Base-by-base conservation (phyloP, 2,888 invertebrate genomes). In the Isotomurus palustris region DNA sequence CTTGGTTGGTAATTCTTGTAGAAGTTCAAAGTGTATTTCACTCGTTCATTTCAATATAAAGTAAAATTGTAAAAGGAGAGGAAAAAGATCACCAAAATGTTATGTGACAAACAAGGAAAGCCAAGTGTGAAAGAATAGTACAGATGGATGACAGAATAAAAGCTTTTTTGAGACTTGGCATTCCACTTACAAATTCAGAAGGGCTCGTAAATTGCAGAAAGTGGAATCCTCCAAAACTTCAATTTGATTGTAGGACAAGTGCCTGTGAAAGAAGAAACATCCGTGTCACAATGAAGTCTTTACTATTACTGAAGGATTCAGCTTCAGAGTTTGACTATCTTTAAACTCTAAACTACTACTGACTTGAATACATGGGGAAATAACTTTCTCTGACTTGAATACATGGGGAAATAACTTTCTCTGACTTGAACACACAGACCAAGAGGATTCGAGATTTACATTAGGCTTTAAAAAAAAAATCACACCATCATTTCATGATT, bases 191-290 rank as follows among this genome's bases (percentile, higher is more conserved):
- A 78, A 62, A 29, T 75, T 73, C 59, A 76, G 74, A 8, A 81
- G 73, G 49, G 74, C 72, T 40, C 73, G 71, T 22, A 81, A 71
- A 64, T 77, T 76, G 47, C 73, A 74, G 65, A 82, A 81, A n/a
- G 77, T 77, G 35, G 74, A 74, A 19, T 75, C 75, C 36, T 73
- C 72, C 45, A 81, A 70, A 38, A 73, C 69, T 10, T 71, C 70
- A 48, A 82, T 72, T 19, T 73, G 72, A 72, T 81, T 81, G 58
- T 77, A 77, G 2, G 81, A 77, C 47, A 81, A 68, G 71, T 78
- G 80, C 67, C 81, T 81, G 74, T 4, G 74, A 75, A 49, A 57
- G 60, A 53, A 66, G 6, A 56, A 29, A n/a, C n/a, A n/a, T n/a
- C n/a, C n/a, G 12, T 40, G 19, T 6, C 17, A 6, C 40, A 6